Conservation (phyloP, 2,797 vertebrate genomes). For the Epinephelus malabaricus region DNA sequence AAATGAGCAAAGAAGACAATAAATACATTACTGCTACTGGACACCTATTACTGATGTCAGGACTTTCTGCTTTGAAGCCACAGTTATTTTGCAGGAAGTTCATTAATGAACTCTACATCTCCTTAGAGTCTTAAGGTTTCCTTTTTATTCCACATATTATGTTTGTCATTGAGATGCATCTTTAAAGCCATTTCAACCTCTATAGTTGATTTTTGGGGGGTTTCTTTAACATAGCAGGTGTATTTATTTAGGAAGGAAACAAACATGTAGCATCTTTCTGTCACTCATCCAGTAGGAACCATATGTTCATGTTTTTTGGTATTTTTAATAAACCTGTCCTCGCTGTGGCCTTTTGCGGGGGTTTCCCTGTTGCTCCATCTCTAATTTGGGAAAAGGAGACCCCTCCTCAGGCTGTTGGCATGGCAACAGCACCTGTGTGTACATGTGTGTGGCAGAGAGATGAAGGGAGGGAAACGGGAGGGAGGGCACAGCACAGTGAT, state of each 20-base stretch:
- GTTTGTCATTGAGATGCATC: no score
- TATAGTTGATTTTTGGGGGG: not conserved
- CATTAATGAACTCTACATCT: no score
- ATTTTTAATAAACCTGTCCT: not conserved
- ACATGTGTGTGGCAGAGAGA: constrained; percentile 11
- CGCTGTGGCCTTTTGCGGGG: not conserved
- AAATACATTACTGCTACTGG: no score
- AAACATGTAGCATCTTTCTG: not conserved
- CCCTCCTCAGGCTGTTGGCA: constrained; percentile 45
- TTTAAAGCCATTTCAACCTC: no score
- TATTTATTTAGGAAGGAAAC: not conserved
- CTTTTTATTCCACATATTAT: no score
- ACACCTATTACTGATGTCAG: not conserved
- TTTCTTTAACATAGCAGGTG: not conserved
- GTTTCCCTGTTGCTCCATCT: constrained; percentile 28
- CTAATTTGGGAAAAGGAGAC: constrained; percentile 26
- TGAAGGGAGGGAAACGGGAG: constrained; percentile 6
- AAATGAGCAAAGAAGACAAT: no score
- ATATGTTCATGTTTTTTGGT: not conserved
- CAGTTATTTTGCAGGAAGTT: no score
- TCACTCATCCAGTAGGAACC: not conserved
- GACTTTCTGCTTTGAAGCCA: no score
- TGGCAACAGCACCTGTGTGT: constrained; percentile 55
- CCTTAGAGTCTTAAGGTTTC: no score
- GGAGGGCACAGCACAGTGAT: constrained; percentile 24